These are phyloP conservation scores for Nannospalax galili DNA, from an alignment of 2,113 vertebrate species.

Conservation along the genomic window DNA sequence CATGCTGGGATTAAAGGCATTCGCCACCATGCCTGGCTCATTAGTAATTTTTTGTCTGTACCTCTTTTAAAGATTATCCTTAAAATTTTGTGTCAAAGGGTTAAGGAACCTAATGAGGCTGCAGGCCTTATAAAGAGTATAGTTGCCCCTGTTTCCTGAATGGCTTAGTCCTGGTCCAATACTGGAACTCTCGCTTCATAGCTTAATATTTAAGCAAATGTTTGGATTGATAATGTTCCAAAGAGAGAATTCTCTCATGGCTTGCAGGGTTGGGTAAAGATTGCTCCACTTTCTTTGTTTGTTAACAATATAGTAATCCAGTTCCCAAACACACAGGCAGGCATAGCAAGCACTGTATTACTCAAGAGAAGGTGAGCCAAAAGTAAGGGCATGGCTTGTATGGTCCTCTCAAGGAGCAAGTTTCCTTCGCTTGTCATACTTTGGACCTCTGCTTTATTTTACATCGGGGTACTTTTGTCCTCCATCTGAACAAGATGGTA, in stretches of 20 bases:
- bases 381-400: neutral
- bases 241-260: neutral
- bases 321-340: neutral
- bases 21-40: no score
- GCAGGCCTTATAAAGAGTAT: neutral
- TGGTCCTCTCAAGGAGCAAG: neutral
- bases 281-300: constrained; percentile 55
- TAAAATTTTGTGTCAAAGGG: neutral
- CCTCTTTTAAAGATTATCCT: neutral
- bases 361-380: constrained; percentile 40
- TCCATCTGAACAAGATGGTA: neutral
- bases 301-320: constrained; percentile 50
- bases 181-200: neutral
- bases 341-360: neutral
- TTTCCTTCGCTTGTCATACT: neutral
- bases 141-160: neutral
- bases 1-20: no score
- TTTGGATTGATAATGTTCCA: neutral
- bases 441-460: neutral
- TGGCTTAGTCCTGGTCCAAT: neutral
- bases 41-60: neutral
- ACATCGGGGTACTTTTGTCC: neutral
- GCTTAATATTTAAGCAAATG: constrained; percentile 64
- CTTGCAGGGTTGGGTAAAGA: neutral
- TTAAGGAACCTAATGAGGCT: neutral